Percentiles rank a stretch among this genome's conserved stretches.
These are phyloP conservation scores for Euclidia mi DNA, from an alignment of 2,888 invertebrate genomes.

Conservation along the genomic window DNA sequence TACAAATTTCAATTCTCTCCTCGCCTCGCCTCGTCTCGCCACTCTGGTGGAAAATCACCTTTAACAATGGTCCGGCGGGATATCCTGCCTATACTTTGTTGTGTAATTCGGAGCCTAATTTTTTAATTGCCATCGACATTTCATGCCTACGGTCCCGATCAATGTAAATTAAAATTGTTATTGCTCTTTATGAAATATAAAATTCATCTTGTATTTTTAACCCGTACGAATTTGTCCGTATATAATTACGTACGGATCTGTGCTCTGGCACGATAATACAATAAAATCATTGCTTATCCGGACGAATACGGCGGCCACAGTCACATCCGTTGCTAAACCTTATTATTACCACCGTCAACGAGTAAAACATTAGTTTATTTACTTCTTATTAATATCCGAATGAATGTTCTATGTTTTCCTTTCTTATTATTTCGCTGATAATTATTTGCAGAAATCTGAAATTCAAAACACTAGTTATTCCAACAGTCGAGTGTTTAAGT, in stretches of 20 bases:
- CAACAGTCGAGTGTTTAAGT: too few relatives aligned
- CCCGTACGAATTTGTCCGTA: conserved; percentile 1
- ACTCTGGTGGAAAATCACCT: too few relatives aligned
- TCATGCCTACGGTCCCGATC: background rate
- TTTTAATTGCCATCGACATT: conserved; percentile 31
- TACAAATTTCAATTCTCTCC: too few relatives aligned
- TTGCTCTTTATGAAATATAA: conserved; percentile 14
- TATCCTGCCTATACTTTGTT: conserved; percentile 56
- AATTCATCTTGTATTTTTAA: conserved; percentile 1
- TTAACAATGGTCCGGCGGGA: conserved; percentile 66
- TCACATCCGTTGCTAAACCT: conserved; percentile 65
- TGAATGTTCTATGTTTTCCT: conserved; percentile 55
- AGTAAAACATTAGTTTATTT: conserved; percentile 68
- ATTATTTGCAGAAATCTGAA: too few relatives aligned
- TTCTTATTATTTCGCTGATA: conserved; percentile 45
- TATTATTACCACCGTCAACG: conserved; percentile 62
- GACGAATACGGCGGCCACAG: conserved; percentile 54
- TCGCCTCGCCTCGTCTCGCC: too few relatives aligned
- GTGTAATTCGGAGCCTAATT: conserved; percentile 43
- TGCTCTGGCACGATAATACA: conserved; percentile 10
- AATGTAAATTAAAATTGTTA: background rate
- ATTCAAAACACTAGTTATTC: too few relatives aligned
- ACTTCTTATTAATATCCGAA: conserved; percentile 65
- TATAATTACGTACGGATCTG: too few relatives aligned
- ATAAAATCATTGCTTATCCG: conserved; percentile 31